Conservation (phyloP, 2,113 vertebrate species). For the Gopherus flavomarginatus region DNA sequence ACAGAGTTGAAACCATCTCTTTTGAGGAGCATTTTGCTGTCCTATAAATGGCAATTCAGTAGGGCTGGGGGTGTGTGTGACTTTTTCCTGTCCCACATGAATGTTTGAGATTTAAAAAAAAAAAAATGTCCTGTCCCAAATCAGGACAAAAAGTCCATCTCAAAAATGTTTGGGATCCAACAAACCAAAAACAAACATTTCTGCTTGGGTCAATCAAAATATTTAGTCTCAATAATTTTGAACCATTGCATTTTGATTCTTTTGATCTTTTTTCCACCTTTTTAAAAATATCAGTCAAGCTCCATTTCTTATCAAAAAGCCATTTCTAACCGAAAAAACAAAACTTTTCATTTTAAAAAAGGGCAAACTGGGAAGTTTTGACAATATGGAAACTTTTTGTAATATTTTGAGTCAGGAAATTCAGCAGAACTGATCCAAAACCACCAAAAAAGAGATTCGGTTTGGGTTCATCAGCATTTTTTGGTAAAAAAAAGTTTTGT, state of each 20-base stretch:
- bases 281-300: background rate
- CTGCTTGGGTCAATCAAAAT: background rate
- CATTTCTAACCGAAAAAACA: background rate
- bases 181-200: background rate
- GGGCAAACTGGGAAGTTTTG: conserved; percentile 34
- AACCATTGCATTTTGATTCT: background rate
- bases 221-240: background rate
- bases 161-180: background rate
- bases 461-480: background rate
- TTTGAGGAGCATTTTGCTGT: background rate
- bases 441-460: conserved; percentile 14
- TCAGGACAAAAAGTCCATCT: background rate
- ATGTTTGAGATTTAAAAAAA: background rate
- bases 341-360: background rate
- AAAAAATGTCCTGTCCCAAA: background rate
- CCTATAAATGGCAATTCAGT: background rate
- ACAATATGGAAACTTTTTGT: background rate
- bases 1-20: background rate
- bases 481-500: background rate
- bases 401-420: conserved; percentile 21
- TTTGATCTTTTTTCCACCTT: background rate
- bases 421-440: conserved; percentile 11
- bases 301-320: background rate
- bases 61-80: background rate
- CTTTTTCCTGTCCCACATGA: background rate